A percentile compares a stretch with the other conserved stretches of the same genome.
These are phyloP conservation scores for Dimorphilus gyrociliatus DNA, from an alignment of 2,888 invertebrate species.

Conservation along the genomic window DNA sequence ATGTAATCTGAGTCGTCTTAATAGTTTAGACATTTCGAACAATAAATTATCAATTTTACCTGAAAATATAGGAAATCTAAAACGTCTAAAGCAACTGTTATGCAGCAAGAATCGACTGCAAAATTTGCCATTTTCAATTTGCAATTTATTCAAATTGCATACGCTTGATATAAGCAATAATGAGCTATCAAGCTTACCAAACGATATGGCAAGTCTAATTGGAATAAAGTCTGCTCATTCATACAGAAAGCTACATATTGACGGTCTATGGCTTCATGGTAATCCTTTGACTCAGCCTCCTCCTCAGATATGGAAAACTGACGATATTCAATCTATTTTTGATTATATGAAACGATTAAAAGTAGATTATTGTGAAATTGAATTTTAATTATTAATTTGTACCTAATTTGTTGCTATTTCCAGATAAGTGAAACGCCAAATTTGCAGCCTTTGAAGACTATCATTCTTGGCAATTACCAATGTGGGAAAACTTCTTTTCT, in stretches of 20 bases:
- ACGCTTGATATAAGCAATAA: conserved; percentile 33
- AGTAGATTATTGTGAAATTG: conserved; percentile 1
- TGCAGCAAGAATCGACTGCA: conserved; percentile 22
- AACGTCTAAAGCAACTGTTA: conserved; percentile 17
- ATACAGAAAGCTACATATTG: conserved; percentile 23
- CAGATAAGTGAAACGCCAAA: conserved; percentile 28
- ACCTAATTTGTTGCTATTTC: conserved; percentile 12
- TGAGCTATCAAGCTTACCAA: conserved; percentile 20
- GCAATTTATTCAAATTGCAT: conserved; percentile 22
- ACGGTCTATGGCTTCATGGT: conserved; percentile 33
- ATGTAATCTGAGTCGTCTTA: conserved; percentile 19
- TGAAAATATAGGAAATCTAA: conserved; percentile 20
- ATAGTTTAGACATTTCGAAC: conserved; percentile 20
- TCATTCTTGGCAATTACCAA: conserved; percentile 24
- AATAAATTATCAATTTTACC: conserved; percentile 25
- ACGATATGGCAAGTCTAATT: conserved; percentile 23
- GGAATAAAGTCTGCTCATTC: conserved; percentile 24
- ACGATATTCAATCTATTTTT: conserved; percentile 25
- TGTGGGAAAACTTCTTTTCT: conserved; percentile 30
- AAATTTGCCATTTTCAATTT: conserved; percentile 24
- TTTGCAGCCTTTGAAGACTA: conserved; percentile 27
- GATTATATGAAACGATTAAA: conserved; percentile 17
- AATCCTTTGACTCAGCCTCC: conserved; percentile 33
- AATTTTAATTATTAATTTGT: neutral
- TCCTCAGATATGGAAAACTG: conserved; percentile 31